phyloP scores from a whole-genome alignment of 1,140 invertebrate genomes.

The Idris sp. region DNA sequence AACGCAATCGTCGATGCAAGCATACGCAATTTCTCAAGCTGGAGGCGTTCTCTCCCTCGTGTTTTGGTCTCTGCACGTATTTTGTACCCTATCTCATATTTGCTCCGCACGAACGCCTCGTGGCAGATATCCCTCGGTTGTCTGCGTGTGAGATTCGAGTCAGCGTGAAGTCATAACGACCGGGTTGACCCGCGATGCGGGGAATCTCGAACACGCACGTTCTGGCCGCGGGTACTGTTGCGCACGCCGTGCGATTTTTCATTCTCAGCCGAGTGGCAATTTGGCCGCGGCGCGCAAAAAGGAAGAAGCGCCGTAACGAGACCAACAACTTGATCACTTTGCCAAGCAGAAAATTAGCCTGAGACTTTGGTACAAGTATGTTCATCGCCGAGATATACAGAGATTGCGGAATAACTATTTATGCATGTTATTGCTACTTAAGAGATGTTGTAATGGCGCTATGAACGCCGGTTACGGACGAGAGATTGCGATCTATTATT shows the following conservation, averaged over 20 bases:
- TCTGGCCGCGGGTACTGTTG: conserved; percentile 68
- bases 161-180: conserved; percentile 77
- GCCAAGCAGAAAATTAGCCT: conserved; percentile 56
- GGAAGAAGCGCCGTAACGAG: conserved; percentile 51
- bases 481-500: conserved; percentile 50
- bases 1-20: conserved; percentile 43
- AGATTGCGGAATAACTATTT: conserved; percentile 49
- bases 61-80: conserved; percentile 14
- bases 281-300: conserved; percentile 27
- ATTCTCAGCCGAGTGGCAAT: conserved; percentile 41
- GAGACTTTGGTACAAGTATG: conserved; percentile 36
- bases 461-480: conserved; percentile 21
- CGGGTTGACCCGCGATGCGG: conserved; percentile 66
- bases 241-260: conserved; percentile 57
- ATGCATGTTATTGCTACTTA: conserved; percentile 52
- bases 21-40: conserved; percentile 49
- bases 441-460: conserved; percentile 34
- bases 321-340: conserved; percentile 56
- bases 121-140: conserved; percentile 58
- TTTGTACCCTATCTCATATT: conserved; percentile 61
- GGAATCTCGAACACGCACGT: conserved; percentile 69
- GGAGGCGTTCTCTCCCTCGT: conserved; percentile 19
- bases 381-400: conserved; percentile 25
- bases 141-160: conserved; percentile 70
- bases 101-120: conserved; percentile 64